A percentile compares a stretch with the other conserved stretches of the same genome.
Conservation (phyloP, 2,797 vertebrate genomes). For the Myotis planiceps region DNA sequence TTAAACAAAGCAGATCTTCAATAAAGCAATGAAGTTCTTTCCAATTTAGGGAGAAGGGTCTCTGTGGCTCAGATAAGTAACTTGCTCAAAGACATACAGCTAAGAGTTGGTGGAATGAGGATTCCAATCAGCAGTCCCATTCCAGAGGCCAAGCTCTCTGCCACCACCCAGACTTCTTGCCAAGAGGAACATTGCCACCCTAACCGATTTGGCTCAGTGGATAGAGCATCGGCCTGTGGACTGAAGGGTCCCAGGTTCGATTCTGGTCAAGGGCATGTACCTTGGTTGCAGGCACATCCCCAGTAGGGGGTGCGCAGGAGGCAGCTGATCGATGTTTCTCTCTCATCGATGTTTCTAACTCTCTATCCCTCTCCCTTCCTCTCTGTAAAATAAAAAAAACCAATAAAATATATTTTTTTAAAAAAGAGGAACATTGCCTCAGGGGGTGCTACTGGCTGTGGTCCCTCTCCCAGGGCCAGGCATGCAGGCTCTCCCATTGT, state of each 20-base stretch:
- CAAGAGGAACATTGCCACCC: not conserved
- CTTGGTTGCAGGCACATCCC: too few relatives aligned
- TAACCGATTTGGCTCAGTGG: too few relatives aligned
- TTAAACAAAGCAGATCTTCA: not conserved
- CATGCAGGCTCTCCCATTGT: accelerated
- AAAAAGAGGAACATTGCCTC: not conserved
- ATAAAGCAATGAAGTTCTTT: not conserved
- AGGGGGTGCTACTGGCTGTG: not conserved
- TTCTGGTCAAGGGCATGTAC: too few relatives aligned
- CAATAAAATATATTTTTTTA: too few relatives aligned
- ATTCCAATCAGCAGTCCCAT: too few relatives aligned
- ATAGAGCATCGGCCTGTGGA: too few relatives aligned
- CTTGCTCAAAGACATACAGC: not conserved
- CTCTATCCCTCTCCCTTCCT: too few relatives aligned
- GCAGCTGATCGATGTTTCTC: too few relatives aligned
- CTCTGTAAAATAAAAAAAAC: too few relatives aligned
- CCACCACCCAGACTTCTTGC: not conserved
- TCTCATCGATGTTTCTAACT: too few relatives aligned
- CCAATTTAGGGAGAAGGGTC: not conserved
- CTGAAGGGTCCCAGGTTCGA: too few relatives aligned
- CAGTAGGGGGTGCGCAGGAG: too few relatives aligned
- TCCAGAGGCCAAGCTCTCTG: not conserved
- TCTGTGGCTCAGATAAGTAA: not conserved
- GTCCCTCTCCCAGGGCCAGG: not conserved
- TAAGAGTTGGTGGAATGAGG: not conserved